Percentiles rank a stretch among this genome's conserved stretches.
Conservation (phyloP, 1,140 invertebrate species). For the Neotoxoptera formosana region DNA sequence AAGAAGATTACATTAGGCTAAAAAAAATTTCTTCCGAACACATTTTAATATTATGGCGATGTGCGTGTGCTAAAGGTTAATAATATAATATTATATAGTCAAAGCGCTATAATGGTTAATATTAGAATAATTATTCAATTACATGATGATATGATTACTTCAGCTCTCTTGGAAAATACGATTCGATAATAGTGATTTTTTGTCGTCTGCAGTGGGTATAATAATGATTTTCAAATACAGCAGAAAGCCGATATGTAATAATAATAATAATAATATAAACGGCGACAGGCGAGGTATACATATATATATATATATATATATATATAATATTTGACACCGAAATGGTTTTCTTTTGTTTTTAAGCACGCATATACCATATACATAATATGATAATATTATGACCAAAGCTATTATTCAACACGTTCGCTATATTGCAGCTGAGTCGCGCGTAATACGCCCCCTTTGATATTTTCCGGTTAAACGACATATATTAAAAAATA, state of each 20-base stretch:
- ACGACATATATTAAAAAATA: too few species aligned
- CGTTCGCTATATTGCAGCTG: not conserved
- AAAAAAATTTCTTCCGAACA: not conserved
- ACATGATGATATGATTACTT: not conserved
- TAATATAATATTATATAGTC: too few species aligned
- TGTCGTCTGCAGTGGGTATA: too few species aligned
- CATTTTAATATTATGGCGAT: not conserved
- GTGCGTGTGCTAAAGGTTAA: not conserved
- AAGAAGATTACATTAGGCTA: too few species aligned
- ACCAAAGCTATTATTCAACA: conserved; percentile 17
- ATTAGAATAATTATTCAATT: too few species aligned
- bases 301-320: too few species aligned
- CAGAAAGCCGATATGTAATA: too few species aligned
- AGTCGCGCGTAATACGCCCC: not conserved
- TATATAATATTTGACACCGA: not conserved
- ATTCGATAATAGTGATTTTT: not conserved
- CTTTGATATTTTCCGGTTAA: not conserved
- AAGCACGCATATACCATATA: not conserved
- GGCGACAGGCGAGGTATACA: too few species aligned
- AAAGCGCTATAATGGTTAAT: not conserved
- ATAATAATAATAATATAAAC: too few species aligned
- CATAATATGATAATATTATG: too few species aligned
- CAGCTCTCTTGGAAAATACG: not conserved
- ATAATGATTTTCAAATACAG: not conserved
- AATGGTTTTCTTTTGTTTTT: not conserved